A percentile compares a stretch with the other conserved stretches of the same genome.
Evolutionary conservation across 2,888 invertebrate genomes (phyloP).

Genomic region (Gnatocerus cornutus): DNA sequence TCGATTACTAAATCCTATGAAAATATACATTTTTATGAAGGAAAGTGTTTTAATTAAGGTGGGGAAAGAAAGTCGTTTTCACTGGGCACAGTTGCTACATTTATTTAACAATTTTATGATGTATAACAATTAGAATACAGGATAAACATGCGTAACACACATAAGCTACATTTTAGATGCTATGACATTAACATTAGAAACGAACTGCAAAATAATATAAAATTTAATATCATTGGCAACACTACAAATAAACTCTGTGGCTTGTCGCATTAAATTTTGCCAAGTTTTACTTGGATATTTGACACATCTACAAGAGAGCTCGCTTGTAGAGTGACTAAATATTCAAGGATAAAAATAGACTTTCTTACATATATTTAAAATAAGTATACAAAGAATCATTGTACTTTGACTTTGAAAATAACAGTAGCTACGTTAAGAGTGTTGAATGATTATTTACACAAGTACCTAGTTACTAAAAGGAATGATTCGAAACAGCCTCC

Average conservation of each 20-base stretch:
- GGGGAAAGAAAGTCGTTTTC: conserved; percentile 24
- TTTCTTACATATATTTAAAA: conserved; percentile 54
- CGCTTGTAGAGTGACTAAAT: conserved; percentile 50
- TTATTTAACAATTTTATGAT: conserved; percentile 71
- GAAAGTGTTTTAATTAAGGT: not conserved
- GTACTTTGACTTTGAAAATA: conserved; percentile 37
- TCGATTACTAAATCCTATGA: conserved; percentile 28
- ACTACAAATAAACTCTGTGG: conserved; percentile 26
- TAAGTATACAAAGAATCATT: conserved; percentile 36
- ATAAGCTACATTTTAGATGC: conserved; percentile 67
- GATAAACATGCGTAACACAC: conserved; percentile 71
- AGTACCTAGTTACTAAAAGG: conserved; percentile 47
- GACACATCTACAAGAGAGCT: conserved; percentile 35
- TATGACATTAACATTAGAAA: conserved; percentile 64
- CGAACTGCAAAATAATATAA: conserved; percentile 48
- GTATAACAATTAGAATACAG: conserved; percentile 71
- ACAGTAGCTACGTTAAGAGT: conserved; percentile 24
- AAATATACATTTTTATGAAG: conserved; percentile 42
- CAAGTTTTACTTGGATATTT: conserved; percentile 13
- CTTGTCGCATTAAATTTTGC: conserved; percentile 25
- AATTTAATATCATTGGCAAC: conserved; percentile 42
- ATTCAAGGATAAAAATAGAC: conserved; percentile 53
- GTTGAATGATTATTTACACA: conserved; percentile 47
- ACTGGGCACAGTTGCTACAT: conserved; percentile 70
- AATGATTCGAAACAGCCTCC: conserved; percentile 50